These are phyloP conservation scores for Drosophila pallidifrons DNA, from an alignment of 1,140 invertebrate species.

Conservation along the genomic window DNA sequence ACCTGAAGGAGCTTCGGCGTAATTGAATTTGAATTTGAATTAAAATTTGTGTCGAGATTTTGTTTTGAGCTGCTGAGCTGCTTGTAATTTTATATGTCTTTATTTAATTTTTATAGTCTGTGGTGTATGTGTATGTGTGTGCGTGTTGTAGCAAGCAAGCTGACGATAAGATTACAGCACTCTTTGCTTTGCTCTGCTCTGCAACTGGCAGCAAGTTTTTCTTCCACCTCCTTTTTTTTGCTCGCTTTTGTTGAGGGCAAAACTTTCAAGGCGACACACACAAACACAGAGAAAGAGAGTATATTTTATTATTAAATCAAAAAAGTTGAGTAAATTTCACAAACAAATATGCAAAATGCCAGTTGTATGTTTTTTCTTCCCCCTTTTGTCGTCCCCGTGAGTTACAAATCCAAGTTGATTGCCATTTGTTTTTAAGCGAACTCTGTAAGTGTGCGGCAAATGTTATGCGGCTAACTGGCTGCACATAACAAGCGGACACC, in stretches of 20 bases:
- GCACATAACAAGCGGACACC: slow-evolving; percentile 61
- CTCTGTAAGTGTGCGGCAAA: slow-evolving; percentile 61
- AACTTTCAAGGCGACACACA: slow-evolving; percentile 26
- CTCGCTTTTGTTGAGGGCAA: slow-evolving; percentile 4
- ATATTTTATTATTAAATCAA: slow-evolving; percentile 79
- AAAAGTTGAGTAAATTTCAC: slow-evolving; percentile 76
- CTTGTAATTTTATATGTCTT: slow-evolving; percentile 59
- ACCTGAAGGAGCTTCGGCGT: slow-evolving; percentile 22
- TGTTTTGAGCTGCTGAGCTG: slow-evolving; percentile 30
- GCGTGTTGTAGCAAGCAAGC: slow-evolving; percentile 45
- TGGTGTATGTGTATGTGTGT: no score
- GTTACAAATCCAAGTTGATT: slow-evolving; percentile 78
- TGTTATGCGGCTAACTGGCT: slow-evolving; percentile 76
- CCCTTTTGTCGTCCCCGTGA: slow-evolving; percentile 34
- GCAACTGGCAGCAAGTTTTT: slow-evolving; percentile 22
- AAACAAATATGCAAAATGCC: slow-evolving; percentile 58
- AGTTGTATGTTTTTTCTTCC: slow-evolving; percentile 32
- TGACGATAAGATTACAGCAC: slow-evolving; percentile 67
- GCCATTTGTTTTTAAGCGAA: slow-evolving; percentile 77
- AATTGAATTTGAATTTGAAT: slow-evolving; percentile 34
- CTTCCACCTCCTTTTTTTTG: neutral
- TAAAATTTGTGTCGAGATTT: slow-evolving; percentile 28
- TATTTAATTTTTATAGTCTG: slow-evolving; percentile 64
- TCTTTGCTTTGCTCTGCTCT: slow-evolving; percentile 33
- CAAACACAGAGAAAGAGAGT: slow-evolving; percentile 5